Base-by-base conservation (phyloP, 2,888 invertebrate species). In the Epirrhoe alternata region DNA sequence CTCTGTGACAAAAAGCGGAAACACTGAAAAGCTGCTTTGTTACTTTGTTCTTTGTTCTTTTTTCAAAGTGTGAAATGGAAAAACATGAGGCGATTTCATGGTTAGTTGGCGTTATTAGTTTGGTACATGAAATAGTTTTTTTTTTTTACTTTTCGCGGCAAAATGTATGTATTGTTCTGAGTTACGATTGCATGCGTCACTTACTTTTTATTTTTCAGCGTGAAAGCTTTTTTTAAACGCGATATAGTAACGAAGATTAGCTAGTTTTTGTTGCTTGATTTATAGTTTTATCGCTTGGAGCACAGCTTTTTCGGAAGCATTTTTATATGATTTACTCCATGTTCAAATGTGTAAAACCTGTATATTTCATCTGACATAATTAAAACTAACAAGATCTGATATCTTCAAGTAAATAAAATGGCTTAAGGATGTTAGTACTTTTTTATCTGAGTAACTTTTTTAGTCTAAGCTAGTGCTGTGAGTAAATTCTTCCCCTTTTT, bases 71-170 rank as follows among this genome's bases (percentile, higher is more conserved):
- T 86, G 89, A 88, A 88, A 91, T 89, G 90, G 87, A 84, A 85
- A 87, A 86, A 88, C 86, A 92, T 89, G 89, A 90, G 81, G 82
- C 85, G 84, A 89, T 92, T 92, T 90, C 90, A 92, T 90, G 92
- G 92, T 92, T 89, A 86, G 90, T 91, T 90, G 86, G 81, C 79
- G 83, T 81, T 83, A 82, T 81, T 84, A 82, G 84, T 80, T 81
- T 80, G 72, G 78, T 78, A 82, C 84, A 83, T 84, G 81, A 83
- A 82, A 80, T 55, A 30, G 8, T 50, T 38, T 51, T 54, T 60
- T 54, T 60, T 66, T 64, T 47, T 17, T 12, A 16, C 42, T 57
- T 64, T 68, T 61, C 64, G 54, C 49, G 35, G 61, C 57, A 61
- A 47, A 63, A 61, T 50, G 17, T 14, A 50, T 16, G 60, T 68